phyloP scores from a whole-genome alignment of 2,888 invertebrate species.

The Branchinecta sandiegonensis region DNA sequence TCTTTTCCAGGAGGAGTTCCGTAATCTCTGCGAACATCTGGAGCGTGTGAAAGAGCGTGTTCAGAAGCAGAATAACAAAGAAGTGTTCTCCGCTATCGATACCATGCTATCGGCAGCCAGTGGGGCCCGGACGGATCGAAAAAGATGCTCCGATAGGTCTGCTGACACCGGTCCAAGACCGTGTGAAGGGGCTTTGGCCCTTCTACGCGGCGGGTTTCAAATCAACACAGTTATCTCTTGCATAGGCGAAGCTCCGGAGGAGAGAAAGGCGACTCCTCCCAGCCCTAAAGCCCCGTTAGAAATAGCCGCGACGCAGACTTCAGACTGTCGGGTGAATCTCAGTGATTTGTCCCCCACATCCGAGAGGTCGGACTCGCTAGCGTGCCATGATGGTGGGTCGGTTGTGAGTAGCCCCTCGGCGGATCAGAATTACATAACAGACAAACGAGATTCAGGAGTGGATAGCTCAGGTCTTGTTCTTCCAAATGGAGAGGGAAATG shows the following conservation, averaged over 20 bases:
- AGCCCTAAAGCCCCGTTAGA: not conserved
- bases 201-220: not conserved
- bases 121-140: not conserved
- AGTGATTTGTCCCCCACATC: not conserved
- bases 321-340: not conserved
- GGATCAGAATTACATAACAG: not conserved
- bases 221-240: conserved; percentile 4
- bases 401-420: not conserved
- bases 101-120: not conserved
- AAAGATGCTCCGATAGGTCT: not conserved
- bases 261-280: not conserved
- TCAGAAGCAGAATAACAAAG: conserved; percentile 3
- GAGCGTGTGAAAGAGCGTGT: conserved; percentile 8
- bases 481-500: too few species aligned
- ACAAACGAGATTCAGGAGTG: too few species aligned
- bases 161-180: not conserved
- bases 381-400: not conserved
- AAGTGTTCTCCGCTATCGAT: not conserved
- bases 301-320: not conserved
- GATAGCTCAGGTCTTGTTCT: too few species aligned
- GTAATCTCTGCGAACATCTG: conserved; percentile 11
- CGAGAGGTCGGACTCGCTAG: not conserved
- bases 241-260: not conserved
- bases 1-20: not conserved
- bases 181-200: conserved; percentile 1